Base-by-base conservation (phyloP, 1,140 invertebrate species). In the Coelopa frigida region DNA sequence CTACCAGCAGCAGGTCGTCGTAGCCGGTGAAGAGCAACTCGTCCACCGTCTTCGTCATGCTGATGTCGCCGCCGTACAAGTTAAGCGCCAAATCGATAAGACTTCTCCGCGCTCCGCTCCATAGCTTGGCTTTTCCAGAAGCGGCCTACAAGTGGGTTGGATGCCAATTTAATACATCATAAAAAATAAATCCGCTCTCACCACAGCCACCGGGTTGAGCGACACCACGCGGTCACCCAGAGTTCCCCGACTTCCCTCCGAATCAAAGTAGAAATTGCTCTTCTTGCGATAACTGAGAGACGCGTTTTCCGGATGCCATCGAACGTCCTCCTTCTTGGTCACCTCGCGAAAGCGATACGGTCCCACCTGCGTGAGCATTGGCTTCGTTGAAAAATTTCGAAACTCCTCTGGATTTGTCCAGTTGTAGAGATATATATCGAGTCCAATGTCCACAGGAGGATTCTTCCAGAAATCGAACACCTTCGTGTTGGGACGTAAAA, bases 161-260 rank as follows among this genome's bases (percentile, higher is more conserved):
- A 44, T n/a, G n/a, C n/a, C n/a, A n/a, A n/a, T n/a, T n/a, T n/a
- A n/a, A 62, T 96, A 94, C 8, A 93, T 65, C 4, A 84, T 85
- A 0, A 78, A 81, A 35, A 94, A 73, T 1, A 75, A 68, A 56
- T 94, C 15, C 11, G 27, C 50, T 74, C 82, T 80, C 61, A 94
- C 89, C 67, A 87, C 72, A 24, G 86, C 79, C 7, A 93, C 81
- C 5, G 83, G 75, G 65, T 96, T 94, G 3, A 94, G 62, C 4
- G 86, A 88, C 0, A 76, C 83, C 41, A 94, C 75, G 2, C 77
- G 71, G 57, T 94, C 89, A 22, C 76, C 69, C 11, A 94, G 72
- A 6, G 73, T 74, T 1, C 88, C 89, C 36, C 80, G 80, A 51
- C 87, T 94, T 45, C 72, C 72, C 5, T 75, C 71, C 32, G 70